Evolutionary conservation across 2,888 invertebrate genomes (phyloP).

Genomic region (Troides aeacus): DNA sequence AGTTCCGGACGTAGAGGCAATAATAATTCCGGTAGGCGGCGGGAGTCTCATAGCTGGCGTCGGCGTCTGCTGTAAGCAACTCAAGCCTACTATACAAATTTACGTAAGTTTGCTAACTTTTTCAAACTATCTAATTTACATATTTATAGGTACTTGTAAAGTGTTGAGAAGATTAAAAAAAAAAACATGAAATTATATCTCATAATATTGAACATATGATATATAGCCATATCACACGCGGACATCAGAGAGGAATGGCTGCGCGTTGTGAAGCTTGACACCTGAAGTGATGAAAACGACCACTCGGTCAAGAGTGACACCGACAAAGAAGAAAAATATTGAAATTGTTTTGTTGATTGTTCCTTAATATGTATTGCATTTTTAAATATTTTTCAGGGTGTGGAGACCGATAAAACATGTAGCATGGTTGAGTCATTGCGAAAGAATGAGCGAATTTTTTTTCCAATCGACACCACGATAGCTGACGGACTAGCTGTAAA

Average conservation of each 20-base stretch:
- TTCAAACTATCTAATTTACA: neutral
- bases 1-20: constrained; percentile 90
- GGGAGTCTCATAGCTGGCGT: constrained; percentile 93
- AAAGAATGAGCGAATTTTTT: constrained; percentile 85
- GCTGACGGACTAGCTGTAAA: constrained; percentile 87
- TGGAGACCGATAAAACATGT: constrained; percentile 65
- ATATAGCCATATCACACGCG: too few relatives aligned
- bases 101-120: constrained; percentile 83
- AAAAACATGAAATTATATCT: too few relatives aligned
- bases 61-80: constrained; percentile 90
- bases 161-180: neutral
- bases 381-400: constrained; percentile 50
- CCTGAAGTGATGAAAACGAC: too few relatives aligned
- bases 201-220: too few relatives aligned
- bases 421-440: constrained; percentile 72
- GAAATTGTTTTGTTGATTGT: too few relatives aligned
- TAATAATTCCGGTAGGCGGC: constrained; percentile 94
- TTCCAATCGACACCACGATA: constrained; percentile 84
- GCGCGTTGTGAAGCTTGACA: too few relatives aligned
- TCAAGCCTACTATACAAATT: constrained; percentile 89
- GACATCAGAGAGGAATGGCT: too few relatives aligned
- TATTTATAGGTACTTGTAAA: neutral
- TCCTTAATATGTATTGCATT: neutral
- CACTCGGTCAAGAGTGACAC: too few relatives aligned
- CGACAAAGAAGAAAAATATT: too few relatives aligned